A percentile compares a stretch with the other conserved stretches of the same genome.
Conservation (phyloP, 2,113 vertebrate genomes). For the Chaetura pelagica region DNA sequence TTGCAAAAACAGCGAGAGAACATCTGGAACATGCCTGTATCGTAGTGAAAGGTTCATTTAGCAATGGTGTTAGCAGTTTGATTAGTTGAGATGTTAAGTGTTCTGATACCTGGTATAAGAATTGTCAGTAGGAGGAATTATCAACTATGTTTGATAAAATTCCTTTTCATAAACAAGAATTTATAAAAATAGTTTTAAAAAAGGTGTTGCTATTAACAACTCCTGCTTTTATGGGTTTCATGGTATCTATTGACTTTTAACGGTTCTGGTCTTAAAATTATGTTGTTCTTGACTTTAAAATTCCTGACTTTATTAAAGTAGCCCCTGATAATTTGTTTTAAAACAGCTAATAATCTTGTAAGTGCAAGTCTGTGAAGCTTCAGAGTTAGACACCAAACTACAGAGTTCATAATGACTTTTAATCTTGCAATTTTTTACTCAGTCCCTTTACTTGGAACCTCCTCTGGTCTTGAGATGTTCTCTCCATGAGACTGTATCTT, state of each 20-base stretch:
- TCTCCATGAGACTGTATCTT: background rate
- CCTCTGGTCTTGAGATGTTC: background rate
- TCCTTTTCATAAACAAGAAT: background rate
- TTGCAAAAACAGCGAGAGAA: background rate
- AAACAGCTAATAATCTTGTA: background rate
- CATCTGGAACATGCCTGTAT: background rate
- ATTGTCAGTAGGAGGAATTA: background rate
- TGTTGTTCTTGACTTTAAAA: background rate
- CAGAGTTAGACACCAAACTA: background rate
- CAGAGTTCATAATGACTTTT: background rate
- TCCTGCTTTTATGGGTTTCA: background rate
- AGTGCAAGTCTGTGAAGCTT: background rate
- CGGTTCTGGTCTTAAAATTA: background rate
- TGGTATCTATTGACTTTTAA: background rate
- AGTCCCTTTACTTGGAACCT: background rate
- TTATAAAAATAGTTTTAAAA: background rate
- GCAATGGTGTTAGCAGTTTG: background rate
- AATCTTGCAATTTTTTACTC: background rate
- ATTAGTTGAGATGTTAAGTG: background rate
- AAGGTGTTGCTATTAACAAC: background rate
- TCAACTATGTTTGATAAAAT: background rate
- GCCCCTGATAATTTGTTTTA: background rate
- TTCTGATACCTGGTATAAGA: background rate
- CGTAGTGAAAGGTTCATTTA: background rate
- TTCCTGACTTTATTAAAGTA: background rate